These are phyloP conservation scores for Polymixis lichenea DNA, from an alignment of 2,888 invertebrate species.

Conservation along the genomic window DNA sequence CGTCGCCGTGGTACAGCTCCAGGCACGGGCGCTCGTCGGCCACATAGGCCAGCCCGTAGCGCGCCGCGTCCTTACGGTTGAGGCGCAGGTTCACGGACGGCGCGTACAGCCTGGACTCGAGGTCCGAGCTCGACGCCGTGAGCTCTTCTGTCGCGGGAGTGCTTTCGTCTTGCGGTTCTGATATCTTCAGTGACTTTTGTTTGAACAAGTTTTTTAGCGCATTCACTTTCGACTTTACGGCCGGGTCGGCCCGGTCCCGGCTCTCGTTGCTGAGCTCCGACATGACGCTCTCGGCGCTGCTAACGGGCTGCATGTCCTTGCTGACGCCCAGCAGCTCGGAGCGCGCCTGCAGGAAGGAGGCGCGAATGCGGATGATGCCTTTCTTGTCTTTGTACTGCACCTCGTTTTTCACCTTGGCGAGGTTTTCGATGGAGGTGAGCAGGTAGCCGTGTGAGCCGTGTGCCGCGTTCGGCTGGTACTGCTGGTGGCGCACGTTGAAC, in stretches of 20 bases:
- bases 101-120: slow-evolving; percentile 63
- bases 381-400: slow-evolving; percentile 63
- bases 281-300: not conserved
- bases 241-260: fast-evolving
- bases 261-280: fast-evolving
- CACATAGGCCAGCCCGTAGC: slow-evolving; percentile 72
- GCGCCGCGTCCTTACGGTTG: slow-evolving; percentile 59
- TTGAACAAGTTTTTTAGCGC: slow-evolving; percentile 64
- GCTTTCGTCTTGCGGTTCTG: not conserved
- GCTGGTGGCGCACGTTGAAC: slow-evolving; percentile 91
- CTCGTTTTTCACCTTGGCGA: slow-evolving; percentile 59
- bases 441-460: slow-evolving; percentile 84
- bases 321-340: slow-evolving; percentile 1
- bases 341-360: slow-evolving; percentile 20
- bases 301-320: not conserved
- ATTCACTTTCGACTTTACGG: slow-evolving; percentile 53
- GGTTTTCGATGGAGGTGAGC: slow-evolving; percentile 71
- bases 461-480: slow-evolving; percentile 90
- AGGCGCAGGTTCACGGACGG: slow-evolving; percentile 74
- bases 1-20: slow-evolving; percentile 81
- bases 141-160: not conserved
- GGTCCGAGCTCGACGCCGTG: not conserved
- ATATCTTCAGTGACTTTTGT: slow-evolving; percentile 45
- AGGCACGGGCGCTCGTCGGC: slow-evolving; percentile 79
- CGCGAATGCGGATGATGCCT: slow-evolving; percentile 71